Evolutionary conservation across 1,140 invertebrate genomes (phyloP), one percentile per base, ranked within the genome.

Genomic region (Melitaea cinxia): DNA sequence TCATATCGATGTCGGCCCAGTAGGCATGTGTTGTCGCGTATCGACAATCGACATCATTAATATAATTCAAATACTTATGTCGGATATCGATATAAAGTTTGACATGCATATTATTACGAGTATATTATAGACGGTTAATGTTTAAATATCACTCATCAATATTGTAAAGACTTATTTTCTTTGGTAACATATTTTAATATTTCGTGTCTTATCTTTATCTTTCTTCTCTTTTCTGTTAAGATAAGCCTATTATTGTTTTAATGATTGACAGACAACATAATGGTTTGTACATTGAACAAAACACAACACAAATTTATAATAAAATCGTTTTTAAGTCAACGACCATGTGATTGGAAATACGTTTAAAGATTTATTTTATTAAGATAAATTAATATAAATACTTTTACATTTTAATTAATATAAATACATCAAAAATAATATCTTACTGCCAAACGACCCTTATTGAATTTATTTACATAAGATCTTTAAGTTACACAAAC

Each of bases 11-110:
- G 63, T 62, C 56, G 52, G 58, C 10, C 65, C 68, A 49, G 52
- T 65, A 65, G 62, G 56, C 64, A 53, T 62, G 68, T 73, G 77
- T 74, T 80, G 77, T 77, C 79, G 70, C 73, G 72, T 78, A 80
- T 83, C 75, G 68, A 75, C 64, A 70, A 72, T 73, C 72, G 62
- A 67, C 67, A 70, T 73, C 75, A 78, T 82, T 77, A 78, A 82
- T 82, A 70, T 71, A 73, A 70, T 76, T 69, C 56, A 63, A 67
- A 74, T 74, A 72, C 58, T 47, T 39, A 19, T 70, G 68, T 75
- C 67, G 26, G 57, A 68, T 65, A 73, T 71, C 64, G 45, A 71
- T 71, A 73, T 28, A 49, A 45, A 47, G 19, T 59, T 37, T 50
- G 55, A 65, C 62, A 65, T 59, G 35, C 24, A 12, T 19, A 9